Evolutionary conservation across 1,140 invertebrate species (phyloP).

Genomic region (Kradibia gibbosae): DNA sequence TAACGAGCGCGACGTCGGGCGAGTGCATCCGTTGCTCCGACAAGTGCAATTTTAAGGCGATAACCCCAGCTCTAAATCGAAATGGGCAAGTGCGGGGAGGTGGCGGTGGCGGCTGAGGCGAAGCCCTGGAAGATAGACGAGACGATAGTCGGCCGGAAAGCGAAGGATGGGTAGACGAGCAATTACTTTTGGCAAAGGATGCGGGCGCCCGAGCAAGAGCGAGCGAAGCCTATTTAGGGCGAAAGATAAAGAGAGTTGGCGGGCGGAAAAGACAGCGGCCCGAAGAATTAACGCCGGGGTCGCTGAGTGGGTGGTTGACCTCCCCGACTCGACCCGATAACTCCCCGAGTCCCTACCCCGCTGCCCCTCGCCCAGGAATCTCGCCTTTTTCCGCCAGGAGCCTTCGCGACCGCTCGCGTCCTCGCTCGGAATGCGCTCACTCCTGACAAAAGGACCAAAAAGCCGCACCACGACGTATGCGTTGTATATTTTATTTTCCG

Average conservation of each 20-base stretch:
- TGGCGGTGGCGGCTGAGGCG: not conserved
- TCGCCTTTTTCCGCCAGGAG: not conserved
- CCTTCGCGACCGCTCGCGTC: too few relatives aligned
- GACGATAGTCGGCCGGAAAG: conserved; percentile 5
- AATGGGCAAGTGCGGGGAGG: not conserved
- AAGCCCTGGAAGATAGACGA: conserved; percentile 38
- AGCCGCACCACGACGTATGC: too few relatives aligned
- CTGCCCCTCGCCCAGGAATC: not conserved
- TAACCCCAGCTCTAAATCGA: conserved; percentile 43
- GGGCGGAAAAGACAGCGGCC: not conserved
- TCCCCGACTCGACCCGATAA: too few relatives aligned
- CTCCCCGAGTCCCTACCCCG: not conserved
- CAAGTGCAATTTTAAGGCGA: conserved; percentile 44
- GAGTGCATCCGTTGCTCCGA: conserved; percentile 14
- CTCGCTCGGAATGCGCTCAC: too few relatives aligned
- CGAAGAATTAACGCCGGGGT: not conserved
- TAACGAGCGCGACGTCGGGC: conserved; percentile 7
- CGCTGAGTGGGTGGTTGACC: not conserved
- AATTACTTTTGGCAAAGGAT: conserved; percentile 48
- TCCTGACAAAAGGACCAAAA: too few relatives aligned
- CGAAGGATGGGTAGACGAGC: conserved; percentile 18
- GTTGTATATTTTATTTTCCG: not conserved
- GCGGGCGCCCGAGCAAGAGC: conserved; percentile 37
- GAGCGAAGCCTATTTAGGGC: not conserved
- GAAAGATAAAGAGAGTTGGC: conserved; percentile 6